A percentile compares a stretch with the other conserved stretches of the same genome.
Evolutionary conservation across 2,113 vertebrate species (phyloP).

Genomic region (Gymnocephalus cernua): DNA sequence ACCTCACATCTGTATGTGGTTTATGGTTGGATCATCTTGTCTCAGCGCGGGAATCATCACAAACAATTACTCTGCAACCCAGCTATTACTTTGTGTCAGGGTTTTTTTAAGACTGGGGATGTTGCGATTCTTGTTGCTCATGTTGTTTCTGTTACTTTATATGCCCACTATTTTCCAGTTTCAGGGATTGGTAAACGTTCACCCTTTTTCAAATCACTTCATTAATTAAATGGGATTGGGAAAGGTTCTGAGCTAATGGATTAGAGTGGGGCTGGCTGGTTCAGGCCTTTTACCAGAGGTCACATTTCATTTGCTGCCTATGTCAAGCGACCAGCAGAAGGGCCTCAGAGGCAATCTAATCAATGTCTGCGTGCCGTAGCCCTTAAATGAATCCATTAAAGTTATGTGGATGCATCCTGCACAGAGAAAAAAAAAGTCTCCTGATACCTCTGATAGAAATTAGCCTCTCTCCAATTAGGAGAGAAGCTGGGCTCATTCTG

Average conservation of each 20-base stretch:
- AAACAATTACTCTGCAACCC: slow-evolving; percentile 54
- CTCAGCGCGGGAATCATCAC: slow-evolving; percentile 56
- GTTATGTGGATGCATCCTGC: slow-evolving; percentile 91
- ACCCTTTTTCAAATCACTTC: slow-evolving; percentile 90
- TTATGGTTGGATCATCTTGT: slow-evolving; percentile 69
- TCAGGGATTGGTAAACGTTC: slow-evolving; percentile 87
- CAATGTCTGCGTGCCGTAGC: slow-evolving; percentile 90
- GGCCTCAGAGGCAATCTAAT: slow-evolving; percentile 90
- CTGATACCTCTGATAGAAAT: slow-evolving; percentile 94
- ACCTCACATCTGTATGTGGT: slow-evolving; percentile 70
- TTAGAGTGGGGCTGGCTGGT: slow-evolving; percentile 87
- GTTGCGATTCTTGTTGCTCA: slow-evolving; percentile 35
- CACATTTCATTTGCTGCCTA: slow-evolving; percentile 93
- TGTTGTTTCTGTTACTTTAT: slow-evolving; percentile 65
- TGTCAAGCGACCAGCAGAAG: slow-evolving; percentile 87
- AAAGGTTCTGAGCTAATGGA: slow-evolving; percentile 90
- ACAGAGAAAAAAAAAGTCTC: slow-evolving; percentile 85
- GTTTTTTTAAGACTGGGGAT: slow-evolving; percentile 6
- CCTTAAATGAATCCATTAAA: slow-evolving; percentile 91
- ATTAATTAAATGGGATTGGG: slow-evolving; percentile 94
- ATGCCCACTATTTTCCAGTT: slow-evolving; percentile 81
- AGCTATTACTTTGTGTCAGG: slow-evolving; percentile 35
- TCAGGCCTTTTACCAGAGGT: slow-evolving; percentile 91
- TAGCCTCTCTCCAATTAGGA: slow-evolving; percentile 91
- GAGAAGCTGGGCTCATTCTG: slow-evolving; percentile 90